phyloP scores from a whole-genome alignment of 2,113 vertebrate genomes.

The Xiphophorus hellerii region DNA sequence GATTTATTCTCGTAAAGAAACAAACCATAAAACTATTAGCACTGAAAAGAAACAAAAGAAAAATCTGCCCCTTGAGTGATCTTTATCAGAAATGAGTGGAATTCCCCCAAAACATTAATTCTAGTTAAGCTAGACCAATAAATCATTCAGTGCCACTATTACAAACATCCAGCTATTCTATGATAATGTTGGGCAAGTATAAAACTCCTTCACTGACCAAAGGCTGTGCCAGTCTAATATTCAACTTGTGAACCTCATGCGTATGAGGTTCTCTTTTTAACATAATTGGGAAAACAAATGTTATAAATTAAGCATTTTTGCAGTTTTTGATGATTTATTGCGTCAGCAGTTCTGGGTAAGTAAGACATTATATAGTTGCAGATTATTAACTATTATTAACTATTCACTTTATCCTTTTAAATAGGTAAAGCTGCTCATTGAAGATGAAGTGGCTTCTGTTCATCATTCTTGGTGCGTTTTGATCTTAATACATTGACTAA shows the following conservation, averaged over 20 bases:
- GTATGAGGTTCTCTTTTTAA: background rate
- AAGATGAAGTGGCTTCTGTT: conserved; percentile 57
- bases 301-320: background rate
- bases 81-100: conserved; percentile 1
- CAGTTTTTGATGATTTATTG: too few relatives aligned
- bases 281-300: background rate
- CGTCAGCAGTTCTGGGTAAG: conserved; percentile 12
- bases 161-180: conserved; percentile 73
- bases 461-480: conserved; percentile 59
- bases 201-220: conserved; percentile 30
- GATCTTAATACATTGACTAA: background rate
- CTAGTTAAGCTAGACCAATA: conserved; percentile 3
- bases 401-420: background rate
- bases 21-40: background rate
- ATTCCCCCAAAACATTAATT: conserved; percentile 26
- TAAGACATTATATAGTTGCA: background rate
- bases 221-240: background rate
- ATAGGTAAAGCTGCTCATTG: conserved; percentile 7
- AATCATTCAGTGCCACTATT: conserved; percentile 24
- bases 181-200: conserved; percentile 32
- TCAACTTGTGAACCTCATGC: background rate
- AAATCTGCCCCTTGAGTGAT: background rate
- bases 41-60: background rate
- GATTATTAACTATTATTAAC: background rate
- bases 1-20: background rate